Conservation (phyloP, 2,888 invertebrate genomes). For the Epiblema foenella region DNA sequence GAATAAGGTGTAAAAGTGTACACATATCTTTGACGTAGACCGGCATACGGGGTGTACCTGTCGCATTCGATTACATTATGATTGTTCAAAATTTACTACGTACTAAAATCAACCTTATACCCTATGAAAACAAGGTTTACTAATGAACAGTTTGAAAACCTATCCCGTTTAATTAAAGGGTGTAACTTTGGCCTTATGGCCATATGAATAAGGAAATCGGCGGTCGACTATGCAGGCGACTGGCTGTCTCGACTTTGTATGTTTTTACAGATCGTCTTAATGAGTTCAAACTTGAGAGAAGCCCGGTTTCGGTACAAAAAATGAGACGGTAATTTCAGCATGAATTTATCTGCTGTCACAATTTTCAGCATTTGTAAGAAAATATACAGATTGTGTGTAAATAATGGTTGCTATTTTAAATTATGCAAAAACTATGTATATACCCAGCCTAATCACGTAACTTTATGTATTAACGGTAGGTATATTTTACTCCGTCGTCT, state of each 20-base stretch:
- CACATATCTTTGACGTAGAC: background rate
- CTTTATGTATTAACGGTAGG: too few species aligned
- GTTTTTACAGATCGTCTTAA: constrained; percentile 68
- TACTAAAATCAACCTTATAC: constrained; percentile 58
- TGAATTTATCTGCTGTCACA: background rate
- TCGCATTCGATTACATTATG: constrained; percentile 44
- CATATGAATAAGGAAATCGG: constrained; percentile 33
- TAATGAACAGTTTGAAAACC: background rate
- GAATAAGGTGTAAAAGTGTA: background rate
- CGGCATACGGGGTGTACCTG: constrained; percentile 50
- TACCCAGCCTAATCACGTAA: too few species aligned
- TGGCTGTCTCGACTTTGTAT: constrained; percentile 76
- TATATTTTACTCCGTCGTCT: too few species aligned
- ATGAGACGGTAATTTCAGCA: constrained; percentile 11
- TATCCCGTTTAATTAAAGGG: constrained; percentile 7
- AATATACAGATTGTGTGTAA: constrained; percentile 5
- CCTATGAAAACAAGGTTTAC: constrained; percentile 52
- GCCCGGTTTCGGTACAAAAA: constrained; percentile 23
- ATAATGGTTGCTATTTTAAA: constrained; percentile 5
- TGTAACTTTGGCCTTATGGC: constrained; percentile 31
- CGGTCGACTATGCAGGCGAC: constrained; percentile 63
- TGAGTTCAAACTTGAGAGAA: constrained; percentile 50
- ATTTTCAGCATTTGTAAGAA: background rate
- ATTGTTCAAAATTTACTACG: constrained; percentile 47
- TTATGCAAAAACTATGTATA: constrained; percentile 1